Evolutionary conservation across 1,140 invertebrate species (phyloP).

Genomic region (Calliopsis andreniformis): DNA sequence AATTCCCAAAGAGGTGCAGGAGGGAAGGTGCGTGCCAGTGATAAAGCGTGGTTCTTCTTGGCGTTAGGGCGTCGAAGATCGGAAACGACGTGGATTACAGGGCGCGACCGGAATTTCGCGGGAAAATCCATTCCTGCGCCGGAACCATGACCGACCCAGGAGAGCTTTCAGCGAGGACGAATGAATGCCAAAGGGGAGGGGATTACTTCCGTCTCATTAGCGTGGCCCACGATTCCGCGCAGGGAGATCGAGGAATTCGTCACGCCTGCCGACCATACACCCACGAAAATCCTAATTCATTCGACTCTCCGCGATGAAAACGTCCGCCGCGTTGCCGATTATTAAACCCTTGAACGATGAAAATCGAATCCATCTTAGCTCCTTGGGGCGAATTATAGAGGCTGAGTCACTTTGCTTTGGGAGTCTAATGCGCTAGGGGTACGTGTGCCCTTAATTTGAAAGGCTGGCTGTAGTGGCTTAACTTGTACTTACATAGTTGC

Average conservation of each 20-base stretch:
- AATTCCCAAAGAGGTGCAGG: conserved; percentile 41
- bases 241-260: conserved; percentile 60
- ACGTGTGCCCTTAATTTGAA: too few species aligned
- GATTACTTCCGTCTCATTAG: conserved; percentile 67
- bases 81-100: conserved; percentile 59
- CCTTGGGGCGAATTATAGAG: neutral
- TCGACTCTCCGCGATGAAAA: conserved; percentile 42
- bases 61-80: conserved; percentile 56
- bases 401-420: too few species aligned
- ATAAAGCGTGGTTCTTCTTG: conserved; percentile 45
- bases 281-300: conserved; percentile 60
- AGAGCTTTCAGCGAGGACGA: conserved; percentile 61
- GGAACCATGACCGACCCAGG: conserved; percentile 63
- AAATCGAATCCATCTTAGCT: conserved; percentile 1
- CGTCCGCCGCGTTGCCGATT: conserved; percentile 24
- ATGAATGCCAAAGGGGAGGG: conserved; percentile 53
- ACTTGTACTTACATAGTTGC: too few species aligned
- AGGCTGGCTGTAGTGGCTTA: too few species aligned
- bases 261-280: conserved; percentile 47
- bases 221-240: conserved; percentile 52
- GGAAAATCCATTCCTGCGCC: conserved; percentile 60
- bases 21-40: conserved; percentile 26
- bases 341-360: conserved; percentile 48
- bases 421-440: too few species aligned
- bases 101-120: conserved; percentile 62